Base-by-base conservation (phyloP, 2,888 invertebrate genomes). In the Seladonia tumulorum region DNA sequence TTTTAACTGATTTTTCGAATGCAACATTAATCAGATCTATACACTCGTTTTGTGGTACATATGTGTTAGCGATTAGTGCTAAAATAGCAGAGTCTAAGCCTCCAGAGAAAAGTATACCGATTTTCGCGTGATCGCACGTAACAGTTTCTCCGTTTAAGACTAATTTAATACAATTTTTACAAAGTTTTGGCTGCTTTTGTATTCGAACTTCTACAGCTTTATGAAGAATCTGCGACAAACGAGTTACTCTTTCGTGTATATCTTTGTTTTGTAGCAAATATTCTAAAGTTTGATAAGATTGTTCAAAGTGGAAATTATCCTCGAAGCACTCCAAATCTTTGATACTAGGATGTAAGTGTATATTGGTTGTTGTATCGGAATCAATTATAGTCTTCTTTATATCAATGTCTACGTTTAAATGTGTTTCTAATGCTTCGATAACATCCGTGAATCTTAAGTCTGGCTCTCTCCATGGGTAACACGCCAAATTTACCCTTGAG, bases 1-100 rank as follows among this genome's bases (percentile, higher is more conserved):
- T 45, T 29, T 81, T 89, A 39, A 49, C 42, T n/a, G 82, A 82
- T 93, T 96, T 96, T 93, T 96, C 97, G 95, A 99, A 99, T 29
- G 99, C 98, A n/a, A 99, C 98, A 96, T 99, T 99, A 53, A 99
- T 96, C 35, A 99, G 96, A 94, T 99, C 99, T 91, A 99, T 98
- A 39, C 97, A 96, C 93, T 97, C 97, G 76, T 96, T 93, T 83
- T 92, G 92, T 1, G 96, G 95, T 29, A 97, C 95, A 95, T 96
- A 97, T 95, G 97, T 96, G 93, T 98, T 96, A 12, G 98, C 97
- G 73, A 99, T 93, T 73, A 97, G 96, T 47, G 99, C 98, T 89
- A 99, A 95, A 90, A 99, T 96, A n/a, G 99, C 97, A 84, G 99
- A 99, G 95, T 99, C 99, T 63, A 99, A 96, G 25, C 99, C 99